Percentiles rank a stretch among this genome's conserved stretches.
Conservation (phyloP, 2,797 vertebrate species). For the Alectoris magna region DNA sequence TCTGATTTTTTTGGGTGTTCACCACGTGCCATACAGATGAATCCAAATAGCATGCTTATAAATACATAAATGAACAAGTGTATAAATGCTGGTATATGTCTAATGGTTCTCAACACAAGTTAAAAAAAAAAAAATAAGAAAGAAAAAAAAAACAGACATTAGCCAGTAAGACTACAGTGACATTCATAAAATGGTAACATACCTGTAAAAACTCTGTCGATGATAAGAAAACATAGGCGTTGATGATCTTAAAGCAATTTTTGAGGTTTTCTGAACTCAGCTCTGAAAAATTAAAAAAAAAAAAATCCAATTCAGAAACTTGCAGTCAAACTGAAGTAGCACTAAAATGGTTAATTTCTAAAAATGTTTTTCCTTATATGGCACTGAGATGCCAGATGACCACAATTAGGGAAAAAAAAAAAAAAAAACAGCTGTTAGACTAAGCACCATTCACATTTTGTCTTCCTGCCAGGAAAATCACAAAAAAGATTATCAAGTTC, state of each 20-base stretch:
- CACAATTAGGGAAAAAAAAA: neutral
- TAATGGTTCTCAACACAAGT: neutral
- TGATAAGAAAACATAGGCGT: constrained; percentile 93
- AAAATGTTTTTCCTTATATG: neutral
- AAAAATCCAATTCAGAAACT: constrained; percentile 26
- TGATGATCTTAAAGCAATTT: constrained; percentile 97
- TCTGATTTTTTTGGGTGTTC: neutral
- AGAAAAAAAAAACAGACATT: neutral
- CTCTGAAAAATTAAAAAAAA: constrained; percentile 82
- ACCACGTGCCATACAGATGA: neutral
- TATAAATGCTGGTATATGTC: neutral
- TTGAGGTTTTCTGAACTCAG: constrained; percentile 94
- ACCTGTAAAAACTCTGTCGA: constrained; percentile 96
- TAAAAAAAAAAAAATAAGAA: neutral
- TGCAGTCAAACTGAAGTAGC: neutral
- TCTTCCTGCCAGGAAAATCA: neutral
- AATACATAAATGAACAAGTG: neutral
- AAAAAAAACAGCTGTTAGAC: neutral
- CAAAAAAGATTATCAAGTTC: neutral
- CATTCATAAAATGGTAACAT: constrained; percentile 21
- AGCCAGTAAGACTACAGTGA: neutral
- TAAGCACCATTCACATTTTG: neutral
- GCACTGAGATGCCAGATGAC: neutral
- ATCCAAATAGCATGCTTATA: neutral
- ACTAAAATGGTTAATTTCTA: neutral